Conservation (phyloP, 2,113 vertebrate genomes). For the Tympanuchus pallidicinctus region DNA sequence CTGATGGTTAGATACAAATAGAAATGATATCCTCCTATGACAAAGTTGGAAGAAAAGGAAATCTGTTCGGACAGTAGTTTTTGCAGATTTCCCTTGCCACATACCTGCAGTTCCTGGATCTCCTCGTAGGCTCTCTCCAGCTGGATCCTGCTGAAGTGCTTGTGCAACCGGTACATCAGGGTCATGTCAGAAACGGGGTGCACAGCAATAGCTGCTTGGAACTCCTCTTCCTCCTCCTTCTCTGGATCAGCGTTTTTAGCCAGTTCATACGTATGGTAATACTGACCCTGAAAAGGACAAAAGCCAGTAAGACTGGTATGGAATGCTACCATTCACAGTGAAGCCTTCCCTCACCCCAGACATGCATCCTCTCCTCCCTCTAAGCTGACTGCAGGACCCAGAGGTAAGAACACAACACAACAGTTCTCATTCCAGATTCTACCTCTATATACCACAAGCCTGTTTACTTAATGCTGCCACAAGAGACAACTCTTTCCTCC, state of each 20-base stretch:
- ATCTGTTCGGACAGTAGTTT: not conserved
- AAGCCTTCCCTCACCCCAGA: not conserved
- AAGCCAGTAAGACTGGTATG: not conserved
- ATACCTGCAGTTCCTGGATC: constrained; percentile 94
- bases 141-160: constrained; percentile 91
- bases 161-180: constrained; percentile 95
- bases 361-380: not conserved
- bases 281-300: constrained; percentile 83
- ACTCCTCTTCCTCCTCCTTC: constrained; percentile 85
- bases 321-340: not conserved
- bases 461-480: not conserved
- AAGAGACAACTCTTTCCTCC: not conserved
- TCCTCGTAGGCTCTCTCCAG: constrained; percentile 89
- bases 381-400: not conserved
- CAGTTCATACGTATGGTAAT: constrained; percentile 89
- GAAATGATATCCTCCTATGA: not conserved
- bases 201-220: constrained; percentile 88
- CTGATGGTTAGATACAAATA: not conserved
- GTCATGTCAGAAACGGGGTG: constrained; percentile 89
- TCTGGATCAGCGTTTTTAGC: constrained; percentile 92
- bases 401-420: fast-evolving
- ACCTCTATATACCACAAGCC: no score
- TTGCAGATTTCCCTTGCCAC: not conserved
- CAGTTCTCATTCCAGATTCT: not conserved
- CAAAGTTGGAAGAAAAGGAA: not conserved